These are phyloP conservation scores for Gallirallus australis DNA, from an alignment of 2,797 vertebrate genomes.

Conservation along the genomic window DNA sequence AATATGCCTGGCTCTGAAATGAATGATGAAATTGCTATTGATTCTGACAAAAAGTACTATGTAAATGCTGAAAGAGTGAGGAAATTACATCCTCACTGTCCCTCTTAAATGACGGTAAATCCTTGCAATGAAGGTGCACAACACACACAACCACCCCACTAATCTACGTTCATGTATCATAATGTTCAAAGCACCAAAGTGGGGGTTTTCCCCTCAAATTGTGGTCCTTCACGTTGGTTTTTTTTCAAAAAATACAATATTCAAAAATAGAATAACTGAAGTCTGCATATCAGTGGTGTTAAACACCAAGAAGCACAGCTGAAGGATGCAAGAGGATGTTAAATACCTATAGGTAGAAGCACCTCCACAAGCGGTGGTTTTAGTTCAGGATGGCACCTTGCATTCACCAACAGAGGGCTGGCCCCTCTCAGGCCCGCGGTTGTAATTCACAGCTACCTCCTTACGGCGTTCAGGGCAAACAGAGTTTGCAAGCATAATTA, in stretches of 20 bases:
- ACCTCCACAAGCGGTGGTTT: not conserved
- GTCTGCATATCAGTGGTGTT: not conserved
- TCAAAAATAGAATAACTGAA: not conserved
- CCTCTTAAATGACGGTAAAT: not conserved
- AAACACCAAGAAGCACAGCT: not conserved
- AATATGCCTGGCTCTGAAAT: slow-evolving; percentile 1
- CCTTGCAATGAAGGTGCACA: not conserved
- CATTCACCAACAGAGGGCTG: not conserved
- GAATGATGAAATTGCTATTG: not conserved
- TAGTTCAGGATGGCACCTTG: not conserved
- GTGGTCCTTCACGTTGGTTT: not conserved
- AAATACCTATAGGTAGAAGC: not conserved
- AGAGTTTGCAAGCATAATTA: not conserved
- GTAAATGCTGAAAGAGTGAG: not conserved
- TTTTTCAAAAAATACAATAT: not conserved
- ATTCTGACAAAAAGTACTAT: not conserved
- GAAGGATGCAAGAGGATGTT: not conserved
- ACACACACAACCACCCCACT: not conserved
- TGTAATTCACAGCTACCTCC: not conserved
- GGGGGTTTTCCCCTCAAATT: not conserved
- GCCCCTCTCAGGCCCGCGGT: not conserved
- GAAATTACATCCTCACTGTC: not conserved
- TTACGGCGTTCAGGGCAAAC: not conserved
- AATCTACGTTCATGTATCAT: not conserved
- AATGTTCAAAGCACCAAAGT: not conserved